Base-by-base conservation (phyloP, 2,113 vertebrate species). In the Solenodon paradoxus region DNA sequence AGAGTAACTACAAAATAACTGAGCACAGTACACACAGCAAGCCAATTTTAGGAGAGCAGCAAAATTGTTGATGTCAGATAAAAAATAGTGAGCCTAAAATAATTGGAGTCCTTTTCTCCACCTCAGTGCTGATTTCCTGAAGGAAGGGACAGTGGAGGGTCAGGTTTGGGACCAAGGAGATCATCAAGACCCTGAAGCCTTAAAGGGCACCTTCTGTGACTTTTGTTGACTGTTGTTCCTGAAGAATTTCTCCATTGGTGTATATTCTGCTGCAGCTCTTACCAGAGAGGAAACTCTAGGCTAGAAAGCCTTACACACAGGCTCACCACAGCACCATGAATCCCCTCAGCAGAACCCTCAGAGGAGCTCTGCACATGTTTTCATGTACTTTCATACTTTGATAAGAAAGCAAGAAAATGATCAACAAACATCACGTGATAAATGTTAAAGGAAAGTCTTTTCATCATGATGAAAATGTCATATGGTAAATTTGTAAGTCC, bases 391-490 rank as follows among this genome's bases (percentile, higher is more conserved):
- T 89, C 28, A 42, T 51, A 77, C 69, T 96, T 83, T 87, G 47
- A 93, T 69, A 80, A 87, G n/a, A 95, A 78, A 74, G 38, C 90
- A 93, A 91, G 16, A 32, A 83, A 64, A 47, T n/a, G 30, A 66
- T 66, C 45, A 82, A 89, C 19, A 83, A 66, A 66, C 26, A 47
- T 72, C 20, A 71, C 19, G 57, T 10, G 16, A 26, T 28, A 28
- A 4, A 55, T 19, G 1, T 11, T 94, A 32, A 49, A 89, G 53
- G 74, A 77, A 96, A 57, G 1, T 12, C 15, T 85, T 42, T 86
- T 64, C 81, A 40, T 22, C 17, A 16, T 57, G 26, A 61, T 26
- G 6, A 74, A 64, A 81, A 84, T 2, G 4, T 89, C 63, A 26
- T 45, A 42, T 13, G 69, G 19, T 69, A 19, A 7, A 66, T 59